Evolutionary conservation across 2,113 vertebrate species (phyloP), one percentile per base, ranked within the genome.

Genomic region (Anoura caudifer): DNA sequence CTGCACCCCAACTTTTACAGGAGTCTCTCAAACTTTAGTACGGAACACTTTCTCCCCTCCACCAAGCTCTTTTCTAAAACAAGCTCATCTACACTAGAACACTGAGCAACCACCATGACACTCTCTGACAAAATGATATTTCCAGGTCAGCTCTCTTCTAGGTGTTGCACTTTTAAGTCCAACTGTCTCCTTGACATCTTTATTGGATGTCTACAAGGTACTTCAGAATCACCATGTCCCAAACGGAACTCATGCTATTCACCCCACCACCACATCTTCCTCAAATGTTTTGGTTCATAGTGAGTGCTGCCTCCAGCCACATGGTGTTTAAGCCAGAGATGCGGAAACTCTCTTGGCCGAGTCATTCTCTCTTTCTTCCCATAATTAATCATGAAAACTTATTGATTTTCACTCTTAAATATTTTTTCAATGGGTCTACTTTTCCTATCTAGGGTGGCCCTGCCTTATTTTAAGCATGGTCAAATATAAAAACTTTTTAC

Each of bases 351-450:
- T 56, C 28, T 69, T 43, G 43, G 45, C 33, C 4, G 31, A 43
- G 26, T 84, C 14, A 43, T 33, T 56, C 15, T 31, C 24, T 7
- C 67, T 70, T 81, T 63, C 45, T 56, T 3, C 10, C 26, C 36
- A 7, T 26, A 15, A 26, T 75, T 65, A 63, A 7, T 59, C n/a
- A 28, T 16, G 12, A 72, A 47, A 24, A 43, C 11, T 10, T 61
- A 22, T 15, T 92, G 52, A 41, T 73, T 80, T 92, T 65, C 41
- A 36, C n/a, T 75, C 67, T 41, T 69, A 85, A 61, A 38, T 52
- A 54, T 36, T 4, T 56, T 8, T 33, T 84, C 14, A 41, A 4
- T 4, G 3, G 10, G 72, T 54, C 33, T 69, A 28, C 54, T 19
- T 59, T 41, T 20, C 14, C 6, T 33, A 41, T 26, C 15, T 75